phyloP scores from a whole-genome alignment of 2,113 vertebrate genomes.

The Scolopax mira region DNA sequence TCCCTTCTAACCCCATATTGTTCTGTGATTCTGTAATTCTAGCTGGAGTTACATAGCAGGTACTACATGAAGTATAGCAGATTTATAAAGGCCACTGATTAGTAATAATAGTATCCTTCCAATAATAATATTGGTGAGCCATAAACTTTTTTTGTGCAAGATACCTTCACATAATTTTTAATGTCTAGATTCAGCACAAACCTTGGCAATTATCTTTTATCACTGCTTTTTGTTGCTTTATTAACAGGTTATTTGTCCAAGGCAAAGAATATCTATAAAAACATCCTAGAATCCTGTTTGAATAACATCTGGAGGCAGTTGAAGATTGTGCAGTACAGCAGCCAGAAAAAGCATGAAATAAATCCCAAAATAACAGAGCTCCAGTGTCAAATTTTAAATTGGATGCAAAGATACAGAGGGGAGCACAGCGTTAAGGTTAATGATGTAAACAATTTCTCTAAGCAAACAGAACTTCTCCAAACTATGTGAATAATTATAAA shows the following conservation, averaged over 20 bases:
- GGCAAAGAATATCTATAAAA: slow-evolving; percentile 75
- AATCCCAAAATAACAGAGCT: slow-evolving; percentile 82
- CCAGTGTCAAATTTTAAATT: slow-evolving; percentile 69
- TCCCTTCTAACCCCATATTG: too few relatives aligned
- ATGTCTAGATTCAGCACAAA: neutral
- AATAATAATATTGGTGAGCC: neutral
- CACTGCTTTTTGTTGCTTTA: slow-evolving; percentile 22
- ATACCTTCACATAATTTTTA: neutral
- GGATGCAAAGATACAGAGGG: slow-evolving; percentile 65
- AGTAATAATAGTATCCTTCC: neutral
- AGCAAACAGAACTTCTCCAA: neutral
- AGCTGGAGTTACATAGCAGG: neutral
- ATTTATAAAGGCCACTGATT: neutral
- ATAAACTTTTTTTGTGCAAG: neutral
- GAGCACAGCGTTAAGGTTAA: slow-evolving; percentile 69
- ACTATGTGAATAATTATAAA: neutral
- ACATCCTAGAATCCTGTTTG: slow-evolving; percentile 75
- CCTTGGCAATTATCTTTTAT: neutral
- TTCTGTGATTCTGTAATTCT: neutral
- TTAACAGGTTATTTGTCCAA: slow-evolving; percentile 84
- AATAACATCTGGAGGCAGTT: slow-evolving; percentile 81
- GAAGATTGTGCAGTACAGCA: slow-evolving; percentile 81
- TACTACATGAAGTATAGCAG: neutral
- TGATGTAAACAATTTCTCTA: neutral
- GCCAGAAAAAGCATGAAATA: slow-evolving; percentile 74